Percentiles rank a stretch among this genome's conserved stretches.
Evolutionary conservation across 2,797 vertebrate genomes (phyloP).

Genomic region (Gastrophryne carolinensis): DNA sequence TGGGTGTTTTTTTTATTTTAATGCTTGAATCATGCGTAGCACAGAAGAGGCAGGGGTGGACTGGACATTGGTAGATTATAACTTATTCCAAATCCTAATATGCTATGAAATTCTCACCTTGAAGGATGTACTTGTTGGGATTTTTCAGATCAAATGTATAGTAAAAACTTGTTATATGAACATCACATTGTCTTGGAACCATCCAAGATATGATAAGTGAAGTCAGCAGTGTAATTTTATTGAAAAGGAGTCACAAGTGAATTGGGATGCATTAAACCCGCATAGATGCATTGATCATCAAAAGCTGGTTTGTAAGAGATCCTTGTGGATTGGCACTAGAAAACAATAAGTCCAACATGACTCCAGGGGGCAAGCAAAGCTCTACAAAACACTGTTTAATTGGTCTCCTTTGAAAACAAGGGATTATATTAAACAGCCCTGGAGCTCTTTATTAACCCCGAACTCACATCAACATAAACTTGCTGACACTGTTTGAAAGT

Average conservation of each 20-base stretch:
- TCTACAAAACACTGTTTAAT: constrained; percentile 20
- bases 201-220: not conserved
- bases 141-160: too few relatives aligned
- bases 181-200: too few relatives aligned
- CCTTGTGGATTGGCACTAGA: not conserved
- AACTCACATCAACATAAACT: constrained; percentile 14
- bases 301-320: constrained; percentile 1
- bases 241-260: not conserved
- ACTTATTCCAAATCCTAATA: too few relatives aligned
- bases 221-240: constrained; percentile 12
- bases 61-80: too few relatives aligned
- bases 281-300: constrained; percentile 9
- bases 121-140: too few relatives aligned
- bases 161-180: too few relatives aligned
- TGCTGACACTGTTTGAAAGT: not conserved
- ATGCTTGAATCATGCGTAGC: too few relatives aligned
- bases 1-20: too few relatives aligned
- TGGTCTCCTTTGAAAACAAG: constrained; percentile 34
- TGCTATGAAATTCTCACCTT: too few relatives aligned
- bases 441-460: constrained; percentile 10
- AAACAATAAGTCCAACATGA: constrained; percentile 8
- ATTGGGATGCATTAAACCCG: constrained; percentile 9
- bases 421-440: constrained; percentile 24
- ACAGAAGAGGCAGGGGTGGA: too few relatives aligned
- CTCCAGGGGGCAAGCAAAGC: constrained; percentile 20